Conservation (phyloP, 2,113 vertebrate genomes). For the Mionectes macconnelli region DNA sequence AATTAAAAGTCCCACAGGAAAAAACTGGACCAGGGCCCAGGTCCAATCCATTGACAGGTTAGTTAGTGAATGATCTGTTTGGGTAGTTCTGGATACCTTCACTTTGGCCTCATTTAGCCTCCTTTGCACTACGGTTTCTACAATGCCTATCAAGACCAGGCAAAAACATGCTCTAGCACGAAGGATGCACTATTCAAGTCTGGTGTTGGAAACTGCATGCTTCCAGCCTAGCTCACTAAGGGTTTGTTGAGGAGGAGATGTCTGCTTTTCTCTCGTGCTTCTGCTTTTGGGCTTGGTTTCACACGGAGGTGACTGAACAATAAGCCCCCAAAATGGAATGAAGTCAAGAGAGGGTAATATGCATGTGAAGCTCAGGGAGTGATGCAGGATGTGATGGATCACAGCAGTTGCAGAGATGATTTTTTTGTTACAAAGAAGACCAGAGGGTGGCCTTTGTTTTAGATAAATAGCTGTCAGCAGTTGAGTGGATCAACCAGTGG, state of each 20-base stretch:
- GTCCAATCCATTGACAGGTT: background rate
- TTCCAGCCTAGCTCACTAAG: background rate
- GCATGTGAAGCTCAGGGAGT: background rate
- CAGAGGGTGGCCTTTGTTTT: background rate
- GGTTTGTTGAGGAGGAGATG: background rate
- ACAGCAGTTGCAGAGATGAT: background rate
- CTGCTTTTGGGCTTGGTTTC: background rate
- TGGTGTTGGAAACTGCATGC: background rate
- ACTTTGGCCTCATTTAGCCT: background rate
- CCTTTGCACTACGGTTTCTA: background rate
- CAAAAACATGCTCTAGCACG: background rate
- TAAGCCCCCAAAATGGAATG: background rate
- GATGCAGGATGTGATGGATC: background rate
- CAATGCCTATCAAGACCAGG: background rate
- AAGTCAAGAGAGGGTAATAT: background rate
- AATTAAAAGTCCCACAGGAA: background rate
- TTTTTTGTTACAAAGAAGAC: background rate
- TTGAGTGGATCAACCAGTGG: background rate
- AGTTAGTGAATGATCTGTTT: background rate
- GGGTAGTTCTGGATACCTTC: background rate
- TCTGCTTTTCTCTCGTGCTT: background rate
- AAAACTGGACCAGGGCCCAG: background rate
- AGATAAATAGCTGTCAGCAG: background rate
- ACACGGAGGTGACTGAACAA: background rate
- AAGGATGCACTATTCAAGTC: background rate